A percentile compares a stretch with the other conserved stretches of the same genome.
phyloP scores from a whole-genome alignment of 2,888 invertebrate genomes.

The Tetragonisca angustula region DNA sequence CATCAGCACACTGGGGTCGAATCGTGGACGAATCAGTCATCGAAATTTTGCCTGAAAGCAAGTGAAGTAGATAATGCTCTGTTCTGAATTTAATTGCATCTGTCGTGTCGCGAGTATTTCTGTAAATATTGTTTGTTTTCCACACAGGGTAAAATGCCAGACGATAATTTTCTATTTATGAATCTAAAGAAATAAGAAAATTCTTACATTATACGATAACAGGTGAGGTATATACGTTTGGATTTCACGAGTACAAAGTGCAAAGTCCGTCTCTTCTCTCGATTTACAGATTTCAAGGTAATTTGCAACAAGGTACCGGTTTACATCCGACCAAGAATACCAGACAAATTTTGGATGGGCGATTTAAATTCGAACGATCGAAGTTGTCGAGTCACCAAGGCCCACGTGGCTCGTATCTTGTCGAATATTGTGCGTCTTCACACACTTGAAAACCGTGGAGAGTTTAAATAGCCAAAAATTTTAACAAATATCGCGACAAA shows the following conservation, averaged over 20 bases:
- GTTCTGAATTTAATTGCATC: background rate
- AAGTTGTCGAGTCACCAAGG: slow-evolving; percentile 68
- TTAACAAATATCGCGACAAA: background rate
- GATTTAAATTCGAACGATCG: slow-evolving; percentile 59
- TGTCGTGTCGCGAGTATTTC: background rate
- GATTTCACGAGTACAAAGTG: background rate
- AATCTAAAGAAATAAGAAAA: slow-evolving; percentile 5
- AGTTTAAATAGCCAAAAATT: slow-evolving; percentile 48
- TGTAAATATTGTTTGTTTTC: slow-evolving; percentile 22
- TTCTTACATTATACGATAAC: background rate
- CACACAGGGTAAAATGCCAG: slow-evolving; percentile 33
- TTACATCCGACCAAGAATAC: slow-evolving; percentile 69
- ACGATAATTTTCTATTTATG: slow-evolving; percentile 11
- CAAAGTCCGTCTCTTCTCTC: slow-evolving; percentile 1
- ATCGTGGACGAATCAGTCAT: slow-evolving; percentile 18
- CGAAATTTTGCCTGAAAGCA: slow-evolving; percentile 51
- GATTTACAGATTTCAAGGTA: slow-evolving; percentile 71
- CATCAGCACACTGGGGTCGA: slow-evolving; percentile 18
- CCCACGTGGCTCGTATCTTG: slow-evolving; percentile 72
- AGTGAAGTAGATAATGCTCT: slow-evolving; percentile 36
- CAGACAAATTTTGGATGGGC: slow-evolving; percentile 58
- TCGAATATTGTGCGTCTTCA: slow-evolving; percentile 73
- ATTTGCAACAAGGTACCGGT: slow-evolving; percentile 75
- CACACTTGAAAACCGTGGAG: slow-evolving; percentile 66
- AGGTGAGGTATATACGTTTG: slow-evolving; percentile 13